Conservation (phyloP, 1,140 invertebrate genomes). For the Euwallacea fornicatus region DNA sequence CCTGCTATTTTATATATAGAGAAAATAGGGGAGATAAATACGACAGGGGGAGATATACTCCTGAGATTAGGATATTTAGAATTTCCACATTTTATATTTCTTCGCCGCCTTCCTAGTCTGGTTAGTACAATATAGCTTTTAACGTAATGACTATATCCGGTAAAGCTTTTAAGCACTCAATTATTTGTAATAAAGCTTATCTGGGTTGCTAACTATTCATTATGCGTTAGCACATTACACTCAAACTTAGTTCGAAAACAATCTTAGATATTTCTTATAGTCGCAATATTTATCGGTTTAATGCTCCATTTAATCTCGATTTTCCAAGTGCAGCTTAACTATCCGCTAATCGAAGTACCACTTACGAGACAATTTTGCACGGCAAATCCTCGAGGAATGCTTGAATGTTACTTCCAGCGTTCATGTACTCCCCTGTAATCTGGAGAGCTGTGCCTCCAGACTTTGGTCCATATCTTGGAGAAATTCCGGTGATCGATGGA, state of each 20-base stretch:
- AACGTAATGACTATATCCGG: conserved; percentile 24
- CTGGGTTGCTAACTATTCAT: neutral
- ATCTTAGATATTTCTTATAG: conserved; percentile 1
- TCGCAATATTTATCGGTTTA: neutral
- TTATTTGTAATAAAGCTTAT: conserved; percentile 20
- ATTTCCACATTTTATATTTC: conserved; percentile 16
- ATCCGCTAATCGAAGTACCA: conserved; percentile 19
- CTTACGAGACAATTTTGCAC: conserved; percentile 72
- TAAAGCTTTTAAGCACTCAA: conserved; percentile 16
- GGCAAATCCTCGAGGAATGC: conserved; percentile 87
- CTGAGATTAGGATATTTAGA: conserved; percentile 30
- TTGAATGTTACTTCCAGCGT: conserved; percentile 89
- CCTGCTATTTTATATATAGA: conserved; percentile 24
- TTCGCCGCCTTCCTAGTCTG: neutral
- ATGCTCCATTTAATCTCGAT: too few species aligned
- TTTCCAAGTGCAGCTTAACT: neutral
- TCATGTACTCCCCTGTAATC: conserved; percentile 90
- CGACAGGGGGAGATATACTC: conserved; percentile 27
- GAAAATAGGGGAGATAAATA: conserved; percentile 28
- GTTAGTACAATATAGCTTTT: conserved; percentile 26
- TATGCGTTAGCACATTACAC: neutral
- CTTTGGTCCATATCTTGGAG: conserved; percentile 85
- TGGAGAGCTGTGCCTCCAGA: conserved; percentile 90
- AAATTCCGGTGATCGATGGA: conserved; percentile 80
- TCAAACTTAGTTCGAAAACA: conserved; percentile 3